These are phyloP conservation scores for Cathartes aura DNA, from an alignment of 2,113 vertebrate species.

Conservation along the genomic window DNA sequence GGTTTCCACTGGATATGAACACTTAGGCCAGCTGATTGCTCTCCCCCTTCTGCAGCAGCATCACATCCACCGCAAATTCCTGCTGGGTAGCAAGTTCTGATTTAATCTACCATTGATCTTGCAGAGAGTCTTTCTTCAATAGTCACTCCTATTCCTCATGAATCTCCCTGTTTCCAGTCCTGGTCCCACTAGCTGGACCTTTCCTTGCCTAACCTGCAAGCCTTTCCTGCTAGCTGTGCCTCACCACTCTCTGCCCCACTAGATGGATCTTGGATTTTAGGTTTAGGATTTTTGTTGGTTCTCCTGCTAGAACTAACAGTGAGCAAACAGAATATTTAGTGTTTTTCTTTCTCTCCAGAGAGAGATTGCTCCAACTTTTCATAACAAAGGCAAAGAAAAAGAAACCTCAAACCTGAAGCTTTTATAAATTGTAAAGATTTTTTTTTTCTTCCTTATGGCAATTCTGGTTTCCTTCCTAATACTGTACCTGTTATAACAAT, in stretches of 20 bases:
- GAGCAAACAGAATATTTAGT: neutral
- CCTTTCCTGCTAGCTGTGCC: neutral
- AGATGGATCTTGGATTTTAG: neutral
- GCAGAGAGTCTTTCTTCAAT: neutral
- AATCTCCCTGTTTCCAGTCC: neutral
- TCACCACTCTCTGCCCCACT: fast-evolving
- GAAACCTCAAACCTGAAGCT: neutral
- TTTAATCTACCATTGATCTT: neutral
- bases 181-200: neutral
- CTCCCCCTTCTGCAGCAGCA: neutral
- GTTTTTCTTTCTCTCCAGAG: neutral
- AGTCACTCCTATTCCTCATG: neutral
- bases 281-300: neutral
- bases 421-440: neutral
- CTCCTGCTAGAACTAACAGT: neutral
- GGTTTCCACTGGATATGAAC: neutral
- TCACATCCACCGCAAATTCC: neutral
- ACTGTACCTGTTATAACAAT: neutral
- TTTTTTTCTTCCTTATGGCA: neutral
- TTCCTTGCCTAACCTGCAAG: neutral
- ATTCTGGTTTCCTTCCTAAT: neutral
- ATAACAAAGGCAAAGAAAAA: neutral
- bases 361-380: neutral
- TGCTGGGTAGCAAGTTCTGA: neutral
- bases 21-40: neutral